Percentiles rank a stretch among this genome's conserved stretches.
These are phyloP conservation scores for Drosophila formosana DNA, from an alignment of 2,888 invertebrate species.

Conservation along the genomic window DNA sequence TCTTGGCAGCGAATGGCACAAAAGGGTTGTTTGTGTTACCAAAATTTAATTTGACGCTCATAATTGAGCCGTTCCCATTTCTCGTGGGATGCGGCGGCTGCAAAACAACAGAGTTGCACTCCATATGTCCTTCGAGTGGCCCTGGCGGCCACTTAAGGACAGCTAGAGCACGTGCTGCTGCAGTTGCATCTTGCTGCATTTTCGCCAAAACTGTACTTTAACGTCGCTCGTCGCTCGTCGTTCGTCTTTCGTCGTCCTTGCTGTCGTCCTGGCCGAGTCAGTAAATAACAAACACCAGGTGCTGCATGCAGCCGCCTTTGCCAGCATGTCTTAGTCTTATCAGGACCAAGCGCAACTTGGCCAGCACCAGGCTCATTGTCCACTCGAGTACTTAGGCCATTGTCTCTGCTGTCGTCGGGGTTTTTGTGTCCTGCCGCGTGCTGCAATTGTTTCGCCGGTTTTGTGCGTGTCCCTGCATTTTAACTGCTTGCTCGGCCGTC, in stretches of 20 bases:
- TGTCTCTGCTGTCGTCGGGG: constrained; percentile 66
- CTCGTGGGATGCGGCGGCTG: constrained; percentile 49
- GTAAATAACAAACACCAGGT: constrained; percentile 70
- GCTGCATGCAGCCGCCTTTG: constrained; percentile 65
- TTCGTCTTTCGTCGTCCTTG: constrained; percentile 35
- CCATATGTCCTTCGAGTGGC: constrained; percentile 36
- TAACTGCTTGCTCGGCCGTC: constrained; percentile 28
- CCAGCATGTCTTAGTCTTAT: constrained; percentile 57
- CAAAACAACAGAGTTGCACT: constrained; percentile 24
- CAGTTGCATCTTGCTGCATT: constrained; percentile 49
- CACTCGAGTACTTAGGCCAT: constrained; percentile 64
- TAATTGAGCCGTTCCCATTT: constrained; percentile 65
- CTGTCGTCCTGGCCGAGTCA: constrained; percentile 24
- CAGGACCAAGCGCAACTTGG: constrained; percentile 14
- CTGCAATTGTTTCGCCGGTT: constrained; percentile 64
- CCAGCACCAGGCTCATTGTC: constrained; percentile 56
- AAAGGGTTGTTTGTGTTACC: constrained; percentile 61
- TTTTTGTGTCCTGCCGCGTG: constrained; percentile 61
- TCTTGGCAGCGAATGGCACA: constrained; percentile 45
- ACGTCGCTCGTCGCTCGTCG: neutral
- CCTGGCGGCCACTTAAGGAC: constrained; percentile 21
- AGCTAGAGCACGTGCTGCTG: constrained; percentile 57
- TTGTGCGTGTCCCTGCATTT: constrained; percentile 74
- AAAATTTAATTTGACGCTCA: constrained; percentile 66
- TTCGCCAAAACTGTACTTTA: constrained; percentile 60